These are phyloP conservation scores for Harpegnathos saltator DNA, from an alignment of 1,140 invertebrate genomes.

Conservation along the genomic window DNA sequence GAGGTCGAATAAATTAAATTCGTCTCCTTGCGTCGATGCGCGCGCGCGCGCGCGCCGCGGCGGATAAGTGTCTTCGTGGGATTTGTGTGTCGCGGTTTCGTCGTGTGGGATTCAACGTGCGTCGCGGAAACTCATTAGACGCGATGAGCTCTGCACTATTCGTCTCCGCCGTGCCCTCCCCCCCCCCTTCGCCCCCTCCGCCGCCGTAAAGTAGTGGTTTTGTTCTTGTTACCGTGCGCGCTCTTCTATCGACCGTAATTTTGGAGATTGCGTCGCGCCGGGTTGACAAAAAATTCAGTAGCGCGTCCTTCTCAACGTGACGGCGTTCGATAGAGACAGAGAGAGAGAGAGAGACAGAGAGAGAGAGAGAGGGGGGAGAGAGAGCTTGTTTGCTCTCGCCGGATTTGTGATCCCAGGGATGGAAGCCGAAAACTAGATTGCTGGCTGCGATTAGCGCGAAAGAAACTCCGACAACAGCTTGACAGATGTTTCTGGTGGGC, in stretches of 20 bases:
- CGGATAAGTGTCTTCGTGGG: constrained; percentile 52
- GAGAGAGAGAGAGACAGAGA: no score
- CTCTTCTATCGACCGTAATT: constrained; percentile 49
- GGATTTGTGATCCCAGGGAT: neutral
- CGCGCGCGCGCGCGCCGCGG: constrained; percentile 28
- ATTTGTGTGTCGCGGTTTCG: constrained; percentile 63
- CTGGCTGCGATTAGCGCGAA: neutral
- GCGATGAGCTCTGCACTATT: constrained; percentile 61
- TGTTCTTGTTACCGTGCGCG: constrained; percentile 50
- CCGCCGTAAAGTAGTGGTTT: constrained; percentile 35
- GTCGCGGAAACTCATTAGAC: constrained; percentile 40
- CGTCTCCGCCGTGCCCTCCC: constrained; percentile 7
- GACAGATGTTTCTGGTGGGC: neutral
- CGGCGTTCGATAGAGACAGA: neutral
- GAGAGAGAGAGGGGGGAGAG: neutral
- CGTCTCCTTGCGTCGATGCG: constrained; percentile 45
- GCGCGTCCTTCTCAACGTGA: neutral
- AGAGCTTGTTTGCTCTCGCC: constrained; percentile 11
- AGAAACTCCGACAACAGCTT: neutral
- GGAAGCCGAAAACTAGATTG: constrained; percentile 7
- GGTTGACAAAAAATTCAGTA: constrained; percentile 27
- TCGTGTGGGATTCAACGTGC: constrained; percentile 44
- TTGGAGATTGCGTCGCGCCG: constrained; percentile 40
- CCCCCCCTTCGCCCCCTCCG: constrained; percentile 24
- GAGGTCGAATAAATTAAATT: constrained; percentile 72